These are phyloP conservation scores for Poeciliopsis prolifica DNA, from an alignment of 2,113 vertebrate species.

Conservation along the genomic window DNA sequence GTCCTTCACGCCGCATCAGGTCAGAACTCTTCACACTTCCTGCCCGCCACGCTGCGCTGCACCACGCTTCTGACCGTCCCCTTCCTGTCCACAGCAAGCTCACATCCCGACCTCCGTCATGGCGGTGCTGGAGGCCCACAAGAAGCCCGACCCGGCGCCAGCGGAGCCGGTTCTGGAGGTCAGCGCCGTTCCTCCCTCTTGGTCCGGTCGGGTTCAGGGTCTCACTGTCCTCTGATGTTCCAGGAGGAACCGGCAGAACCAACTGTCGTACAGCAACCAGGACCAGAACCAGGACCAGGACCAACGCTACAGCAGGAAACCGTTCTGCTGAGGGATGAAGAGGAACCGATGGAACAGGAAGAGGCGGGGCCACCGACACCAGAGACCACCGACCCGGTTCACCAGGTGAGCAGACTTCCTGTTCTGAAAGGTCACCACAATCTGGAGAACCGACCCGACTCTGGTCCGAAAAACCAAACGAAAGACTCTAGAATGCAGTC, in stretches of 20 bases:
- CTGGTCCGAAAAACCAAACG: not conserved
- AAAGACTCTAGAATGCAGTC: no score
- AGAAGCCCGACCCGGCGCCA: conserved; percentile 76
- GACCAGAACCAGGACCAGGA: not conserved
- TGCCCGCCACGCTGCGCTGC: not conserved
- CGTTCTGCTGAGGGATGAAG: conserved; percentile 50
- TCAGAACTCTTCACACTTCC: conserved; percentile 22
- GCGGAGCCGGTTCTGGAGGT: conserved; percentile 63
- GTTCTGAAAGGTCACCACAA: no score
- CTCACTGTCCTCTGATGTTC: not conserved
- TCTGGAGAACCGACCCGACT: no score
- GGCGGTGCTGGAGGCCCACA: conserved; percentile 84
- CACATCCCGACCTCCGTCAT: conserved; percentile 89
- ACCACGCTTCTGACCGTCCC: not conserved
- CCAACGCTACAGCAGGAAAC: conserved; percentile 64
- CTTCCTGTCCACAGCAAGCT: conserved; percentile 82
- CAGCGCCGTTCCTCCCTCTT: not conserved
- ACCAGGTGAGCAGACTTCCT: conserved; percentile 38
- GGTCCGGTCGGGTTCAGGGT: not conserved
- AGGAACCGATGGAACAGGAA: conserved; percentile 82
- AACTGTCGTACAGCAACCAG: conserved; percentile 15
- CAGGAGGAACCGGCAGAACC: conserved; percentile 48
- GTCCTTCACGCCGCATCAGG: conserved; percentile 91
- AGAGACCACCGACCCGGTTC: conserved; percentile 34
- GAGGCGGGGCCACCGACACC: conserved; percentile 66